phyloP scores from a whole-genome alignment of 2,113 vertebrate species.

The Triplophysa dalaica region DNA sequence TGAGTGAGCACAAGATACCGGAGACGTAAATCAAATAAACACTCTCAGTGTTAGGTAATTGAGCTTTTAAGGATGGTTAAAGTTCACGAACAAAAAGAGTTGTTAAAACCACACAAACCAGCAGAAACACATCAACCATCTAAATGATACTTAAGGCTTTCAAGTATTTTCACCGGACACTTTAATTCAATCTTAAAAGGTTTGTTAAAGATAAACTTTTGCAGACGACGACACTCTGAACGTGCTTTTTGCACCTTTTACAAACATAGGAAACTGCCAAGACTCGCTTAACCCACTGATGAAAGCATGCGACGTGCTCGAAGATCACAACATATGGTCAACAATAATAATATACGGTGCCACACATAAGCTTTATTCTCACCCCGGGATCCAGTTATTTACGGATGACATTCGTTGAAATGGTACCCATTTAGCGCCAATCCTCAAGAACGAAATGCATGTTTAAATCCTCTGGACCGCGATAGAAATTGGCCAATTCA shows the following conservation, averaged over 20 bases:
- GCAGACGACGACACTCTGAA: background rate
- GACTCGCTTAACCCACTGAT: conserved; percentile 27
- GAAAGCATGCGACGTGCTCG: conserved; percentile 31
- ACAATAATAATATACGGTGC: conserved; percentile 24
- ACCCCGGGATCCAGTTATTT: conserved; percentile 50
- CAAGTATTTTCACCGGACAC: too few species aligned
- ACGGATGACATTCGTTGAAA: conserved; percentile 45
- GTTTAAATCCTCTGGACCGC: conserved; percentile 48
- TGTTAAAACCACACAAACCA: conserved; percentile 4
- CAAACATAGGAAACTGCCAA: conserved; percentile 36
- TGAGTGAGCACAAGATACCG: conserved; percentile 58
- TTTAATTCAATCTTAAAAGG: background rate
- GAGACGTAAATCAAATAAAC: conserved; percentile 59
- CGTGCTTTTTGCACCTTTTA: background rate
- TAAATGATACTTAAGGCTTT: background rate
- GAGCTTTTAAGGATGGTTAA: conserved; percentile 37
- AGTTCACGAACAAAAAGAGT: background rate
- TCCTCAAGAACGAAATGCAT: conserved; percentile 52
- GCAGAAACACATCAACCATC: background rate
- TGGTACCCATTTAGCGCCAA: conserved; percentile 32
- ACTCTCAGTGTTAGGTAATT: conserved; percentile 44
- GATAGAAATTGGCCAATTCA: conserved; percentile 46
- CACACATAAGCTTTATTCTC: conserved; percentile 43
- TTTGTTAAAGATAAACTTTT: conserved; percentile 38
- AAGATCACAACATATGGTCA: conserved; percentile 39